Percentiles rank a stretch among this genome's conserved stretches.
phyloP scores from a whole-genome alignment of 2,888 invertebrate species.

The Erebia aethiops region DNA sequence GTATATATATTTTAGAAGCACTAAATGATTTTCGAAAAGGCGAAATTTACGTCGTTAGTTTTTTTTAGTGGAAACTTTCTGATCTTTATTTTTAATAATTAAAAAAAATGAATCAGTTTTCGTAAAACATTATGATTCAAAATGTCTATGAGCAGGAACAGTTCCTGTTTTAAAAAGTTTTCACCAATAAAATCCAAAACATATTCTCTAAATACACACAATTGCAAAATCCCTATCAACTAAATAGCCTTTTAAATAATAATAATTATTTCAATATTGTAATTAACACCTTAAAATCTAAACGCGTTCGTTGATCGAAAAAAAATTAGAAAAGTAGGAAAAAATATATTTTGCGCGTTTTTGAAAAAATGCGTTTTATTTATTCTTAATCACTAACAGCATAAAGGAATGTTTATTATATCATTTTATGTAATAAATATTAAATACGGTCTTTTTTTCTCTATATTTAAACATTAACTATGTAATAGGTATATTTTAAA shows the following conservation, averaged over 20 bases:
- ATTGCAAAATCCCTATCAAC: slow-evolving; percentile 14
- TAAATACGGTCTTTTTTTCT: slow-evolving; percentile 3
- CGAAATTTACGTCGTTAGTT: neutral
- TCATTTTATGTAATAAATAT: slow-evolving; percentile 13
- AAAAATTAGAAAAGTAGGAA: slow-evolving; percentile 16
- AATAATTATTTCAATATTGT: slow-evolving; percentile 9
- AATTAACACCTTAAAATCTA: slow-evolving; percentile 21
- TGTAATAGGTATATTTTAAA: neutral
- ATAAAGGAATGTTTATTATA: slow-evolving; percentile 20
- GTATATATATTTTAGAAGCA: slow-evolving; percentile 64
- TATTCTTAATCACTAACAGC: slow-evolving; percentile 14
- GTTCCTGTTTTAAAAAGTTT: neutral
- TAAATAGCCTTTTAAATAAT: slow-evolving; percentile 2
- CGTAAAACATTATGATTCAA: neutral
- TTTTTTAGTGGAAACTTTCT: neutral
- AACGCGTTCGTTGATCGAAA: slow-evolving; percentile 10
- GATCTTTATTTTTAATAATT: neutral
- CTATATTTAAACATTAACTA: slow-evolving; percentile 7
- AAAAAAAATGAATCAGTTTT: neutral
- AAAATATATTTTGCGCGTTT: slow-evolving; percentile 29
- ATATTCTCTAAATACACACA: slow-evolving; percentile 17
- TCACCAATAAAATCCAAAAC: neutral
- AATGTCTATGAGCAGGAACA: no score
- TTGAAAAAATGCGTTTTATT: slow-evolving; percentile 21
- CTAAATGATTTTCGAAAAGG: slow-evolving; percentile 23